Conservation (phyloP, 2,113 vertebrate species). For the Charadrius vociferus region DNA sequence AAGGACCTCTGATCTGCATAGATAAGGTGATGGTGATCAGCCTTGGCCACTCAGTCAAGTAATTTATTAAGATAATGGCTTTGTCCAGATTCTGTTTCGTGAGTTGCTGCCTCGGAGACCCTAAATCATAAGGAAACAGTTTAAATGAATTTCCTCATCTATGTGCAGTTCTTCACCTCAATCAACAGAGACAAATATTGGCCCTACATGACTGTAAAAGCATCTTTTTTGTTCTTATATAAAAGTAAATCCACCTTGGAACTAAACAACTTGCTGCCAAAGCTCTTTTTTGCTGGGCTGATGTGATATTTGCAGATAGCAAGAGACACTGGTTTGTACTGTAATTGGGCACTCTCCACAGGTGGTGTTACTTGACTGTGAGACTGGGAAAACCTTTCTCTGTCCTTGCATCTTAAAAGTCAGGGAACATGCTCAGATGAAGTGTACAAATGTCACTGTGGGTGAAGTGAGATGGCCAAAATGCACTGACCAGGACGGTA, state of each 20-base stretch:
- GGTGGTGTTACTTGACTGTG: neutral
- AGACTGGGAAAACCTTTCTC: neutral
- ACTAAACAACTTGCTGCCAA: neutral
- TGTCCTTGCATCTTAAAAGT: neutral
- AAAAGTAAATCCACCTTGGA: neutral
- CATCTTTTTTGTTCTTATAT: neutral
- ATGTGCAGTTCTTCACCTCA: neutral
- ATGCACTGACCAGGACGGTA: neutral
- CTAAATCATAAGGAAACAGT: neutral
- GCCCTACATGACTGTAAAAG: neutral
- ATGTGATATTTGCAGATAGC: neutral
- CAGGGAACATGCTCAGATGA: neutral
- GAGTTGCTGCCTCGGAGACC: neutral
- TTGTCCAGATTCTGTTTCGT: neutral
- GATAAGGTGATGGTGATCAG: neutral
- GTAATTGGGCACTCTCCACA: neutral
- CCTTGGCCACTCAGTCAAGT: neutral
- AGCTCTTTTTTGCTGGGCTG: neutral
- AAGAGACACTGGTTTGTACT: neutral
- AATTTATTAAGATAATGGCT: neutral
- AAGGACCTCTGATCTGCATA: neutral
- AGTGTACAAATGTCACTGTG: neutral
- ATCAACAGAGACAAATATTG: neutral
- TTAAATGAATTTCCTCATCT: neutral
- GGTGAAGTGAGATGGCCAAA: neutral